Conservation (phyloP, 2,113 vertebrate genomes). For the Candoia aspera region DNA sequence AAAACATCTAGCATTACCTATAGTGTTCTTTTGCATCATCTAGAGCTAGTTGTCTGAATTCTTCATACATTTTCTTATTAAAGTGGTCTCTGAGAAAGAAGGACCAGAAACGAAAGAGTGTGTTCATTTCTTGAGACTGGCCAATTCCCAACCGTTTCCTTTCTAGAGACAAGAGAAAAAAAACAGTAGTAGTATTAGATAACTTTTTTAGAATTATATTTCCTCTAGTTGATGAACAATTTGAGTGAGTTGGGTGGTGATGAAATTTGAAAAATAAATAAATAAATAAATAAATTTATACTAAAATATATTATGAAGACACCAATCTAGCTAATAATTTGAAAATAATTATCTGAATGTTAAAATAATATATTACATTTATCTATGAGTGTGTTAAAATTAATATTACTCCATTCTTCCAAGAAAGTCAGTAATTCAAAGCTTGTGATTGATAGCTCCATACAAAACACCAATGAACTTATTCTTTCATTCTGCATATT, state of each 20-base stretch:
- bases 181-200: not conserved
- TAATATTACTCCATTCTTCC: not conserved
- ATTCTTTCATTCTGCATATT: not conserved
- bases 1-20: conserved; percentile 75
- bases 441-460: not conserved
- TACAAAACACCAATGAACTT: not conserved
- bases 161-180: conserved; percentile 72
- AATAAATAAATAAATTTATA: conserved; percentile 2
- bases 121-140: conserved; percentile 98
- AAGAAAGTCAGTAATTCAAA: not conserved
- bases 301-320: conserved; percentile 19
- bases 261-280: too few species aligned
- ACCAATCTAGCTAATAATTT: not conserved
- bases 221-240: not conserved
- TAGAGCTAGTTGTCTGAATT: conserved; percentile 88
- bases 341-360: not conserved
- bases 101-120: conserved; percentile 97
- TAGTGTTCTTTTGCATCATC: conserved; percentile 94
- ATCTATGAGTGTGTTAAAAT: not conserved
- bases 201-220: not conserved
- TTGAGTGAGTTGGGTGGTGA: too few species aligned
- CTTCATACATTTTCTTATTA: conserved; percentile 97
- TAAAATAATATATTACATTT: not conserved
- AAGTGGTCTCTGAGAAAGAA: conserved; percentile 98
- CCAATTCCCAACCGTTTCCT: conserved; percentile 92